Evolutionary conservation across 2,113 vertebrate genomes (phyloP), one percentile per base, ranked within the genome.

Genomic region (Porphyrio hochstetteri): DNA sequence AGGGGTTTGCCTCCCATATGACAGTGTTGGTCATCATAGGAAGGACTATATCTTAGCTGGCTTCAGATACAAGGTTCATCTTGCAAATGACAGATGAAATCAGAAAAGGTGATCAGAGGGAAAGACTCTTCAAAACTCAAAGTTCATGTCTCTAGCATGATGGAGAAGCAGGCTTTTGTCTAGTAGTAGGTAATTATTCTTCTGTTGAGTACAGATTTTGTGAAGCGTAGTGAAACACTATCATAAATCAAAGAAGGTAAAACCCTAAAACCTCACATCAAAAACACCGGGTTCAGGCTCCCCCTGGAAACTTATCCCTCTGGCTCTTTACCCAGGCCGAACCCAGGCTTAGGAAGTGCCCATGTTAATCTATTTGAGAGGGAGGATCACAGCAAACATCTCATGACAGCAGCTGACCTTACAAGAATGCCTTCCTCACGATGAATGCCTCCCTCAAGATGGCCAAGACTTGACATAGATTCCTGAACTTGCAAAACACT

Each of bases 371-470:
- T 14, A 18, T 56, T 93, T 83, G 33, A 61, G 36, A 57, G 36
- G 36, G 35, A 93, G 11, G 23, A 67, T 83, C 64, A 79, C n/a
- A 60, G 33, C 16, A 91, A 95, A 83, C 36, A 46, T 65, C 52
- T 90, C 79, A 36, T 81, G 92, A 83, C 71, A 88, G 79, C 50
- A 75, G 60, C 64, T 86, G 82, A 84, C 88, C 76, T 81, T 64
- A 59, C 11, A 90, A 78, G 64, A 81, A 86, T 55, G 53, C 25
- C 55, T 77, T 24, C 67, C 21, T 90, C 55, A 40, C 0, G 4
- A 36, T 11, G 63, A 81, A 86, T 55, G 53, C 28, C 55, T 77
- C 27, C 67, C 21, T 90, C 55, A 38, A 0, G 4, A 36, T 12
- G 52, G 40, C 50, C 82, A 68, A 69, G 46, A 40, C 44, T 70